Percentiles rank a stretch among this genome's conserved stretches.
Conservation (phyloP, 2,888 invertebrate genomes). For the Antheraea assamensis region DNA sequence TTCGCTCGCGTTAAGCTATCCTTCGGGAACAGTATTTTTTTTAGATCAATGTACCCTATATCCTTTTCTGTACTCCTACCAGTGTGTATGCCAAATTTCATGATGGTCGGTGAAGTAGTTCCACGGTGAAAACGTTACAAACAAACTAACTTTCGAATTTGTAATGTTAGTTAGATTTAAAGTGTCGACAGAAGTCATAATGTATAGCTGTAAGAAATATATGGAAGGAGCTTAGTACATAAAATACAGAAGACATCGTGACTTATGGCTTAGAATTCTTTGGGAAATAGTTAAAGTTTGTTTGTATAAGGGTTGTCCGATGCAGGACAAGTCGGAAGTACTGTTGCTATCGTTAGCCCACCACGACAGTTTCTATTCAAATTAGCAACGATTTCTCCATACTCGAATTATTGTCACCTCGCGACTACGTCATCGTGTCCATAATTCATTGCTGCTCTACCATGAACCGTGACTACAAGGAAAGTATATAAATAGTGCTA, state of each 20-base stretch:
- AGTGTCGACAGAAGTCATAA: neutral
- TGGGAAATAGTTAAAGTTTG: slow-evolving; percentile 56
- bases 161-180: neutral
- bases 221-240: slow-evolving; percentile 18
- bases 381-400: slow-evolving; percentile 53
- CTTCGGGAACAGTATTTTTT: no score
- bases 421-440: slow-evolving; percentile 7
- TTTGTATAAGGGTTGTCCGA: slow-evolving; percentile 50
- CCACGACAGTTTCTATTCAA: slow-evolving; percentile 72
- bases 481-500: neutral
- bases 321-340: slow-evolving; percentile 63
- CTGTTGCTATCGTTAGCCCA: slow-evolving; percentile 56
- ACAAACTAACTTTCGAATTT: no score
- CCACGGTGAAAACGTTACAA: no score
- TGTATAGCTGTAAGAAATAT: neutral
- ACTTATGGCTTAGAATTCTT: slow-evolving; percentile 59
- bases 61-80: no score
- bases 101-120: no score
- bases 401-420: slow-evolving; percentile 33
- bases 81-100: no score
- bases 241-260: slow-evolving; percentile 57
- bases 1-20: no score
- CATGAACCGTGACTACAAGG: neutral
- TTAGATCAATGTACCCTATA: no score
- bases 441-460: slow-evolving; percentile 10